Conservation (phyloP, 2,113 vertebrate genomes). For the Sigmodon hispidus region DNA sequence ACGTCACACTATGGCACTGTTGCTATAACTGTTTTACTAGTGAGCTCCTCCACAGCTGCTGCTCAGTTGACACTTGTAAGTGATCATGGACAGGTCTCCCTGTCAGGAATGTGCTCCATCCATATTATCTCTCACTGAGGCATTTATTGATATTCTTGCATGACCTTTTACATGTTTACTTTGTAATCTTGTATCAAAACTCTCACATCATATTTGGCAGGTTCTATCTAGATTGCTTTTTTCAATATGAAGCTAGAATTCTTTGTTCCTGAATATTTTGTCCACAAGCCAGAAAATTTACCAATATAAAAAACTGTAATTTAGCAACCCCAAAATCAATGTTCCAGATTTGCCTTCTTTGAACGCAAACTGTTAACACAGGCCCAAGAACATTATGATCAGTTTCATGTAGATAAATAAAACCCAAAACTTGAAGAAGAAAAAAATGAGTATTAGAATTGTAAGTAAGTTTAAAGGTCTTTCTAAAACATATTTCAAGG, state of each 20-base stretch:
- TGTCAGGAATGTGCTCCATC: neutral
- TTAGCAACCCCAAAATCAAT: neutral
- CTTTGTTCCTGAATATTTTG: conserved; percentile 19
- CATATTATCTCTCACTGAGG: neutral
- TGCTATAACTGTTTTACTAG: conserved; percentile 29
- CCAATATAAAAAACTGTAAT: neutral
- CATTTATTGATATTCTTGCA: conserved; percentile 16
- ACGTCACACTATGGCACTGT: neutral
- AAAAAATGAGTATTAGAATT: neutral
- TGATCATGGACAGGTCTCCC: neutral
- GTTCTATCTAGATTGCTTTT: neutral
- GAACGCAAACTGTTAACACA: neutral
- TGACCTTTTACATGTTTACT: neutral
- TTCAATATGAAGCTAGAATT: neutral
- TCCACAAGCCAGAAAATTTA: conserved; percentile 16
- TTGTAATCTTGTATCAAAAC: conserved; percentile 54
- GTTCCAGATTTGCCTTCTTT: conserved; percentile 40
- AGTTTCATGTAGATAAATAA: neutral
- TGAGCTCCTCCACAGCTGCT: neutral
- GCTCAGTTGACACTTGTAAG: neutral
- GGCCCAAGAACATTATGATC: neutral
- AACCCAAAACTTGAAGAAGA: neutral
- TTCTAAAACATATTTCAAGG: conserved; percentile 39
- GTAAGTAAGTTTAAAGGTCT: neutral
- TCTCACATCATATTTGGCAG: conserved; percentile 22